Percentiles rank a stretch among this genome's conserved stretches.
phyloP scores from a whole-genome alignment of 2,888 invertebrate species.

The Drosophila mayaguana region DNA sequence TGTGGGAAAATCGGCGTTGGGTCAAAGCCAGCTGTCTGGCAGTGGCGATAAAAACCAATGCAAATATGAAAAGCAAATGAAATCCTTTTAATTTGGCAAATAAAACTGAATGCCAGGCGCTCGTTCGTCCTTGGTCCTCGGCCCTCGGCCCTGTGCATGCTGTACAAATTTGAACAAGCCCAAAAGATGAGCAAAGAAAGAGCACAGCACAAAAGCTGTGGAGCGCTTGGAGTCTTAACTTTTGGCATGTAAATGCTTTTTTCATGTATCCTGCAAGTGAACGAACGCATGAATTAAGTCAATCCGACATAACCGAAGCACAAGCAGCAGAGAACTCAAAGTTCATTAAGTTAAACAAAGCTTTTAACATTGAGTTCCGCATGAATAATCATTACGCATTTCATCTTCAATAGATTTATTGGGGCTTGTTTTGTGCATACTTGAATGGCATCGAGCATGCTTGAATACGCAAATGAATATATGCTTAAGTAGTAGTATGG shows the following conservation, averaged over 20 bases:
- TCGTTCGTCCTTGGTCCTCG: conserved; percentile 2
- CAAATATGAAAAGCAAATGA: conserved; percentile 74
- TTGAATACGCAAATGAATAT: neutral
- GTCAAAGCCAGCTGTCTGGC: conserved; percentile 30
- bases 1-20: conserved; percentile 70
- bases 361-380: conserved; percentile 5
- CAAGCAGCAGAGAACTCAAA: conserved; percentile 1
- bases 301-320: conserved; percentile 1
- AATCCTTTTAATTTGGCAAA: conserved; percentile 79
- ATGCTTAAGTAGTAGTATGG: neutral
- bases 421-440: neutral
- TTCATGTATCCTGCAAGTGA: conserved; percentile 33
- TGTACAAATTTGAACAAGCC: conserved; percentile 28
- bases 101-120: conserved; percentile 61
- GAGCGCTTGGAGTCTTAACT: conserved; percentile 48
- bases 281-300: conserved; percentile 31
- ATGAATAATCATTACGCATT: conserved; percentile 4
- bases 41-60: conserved; percentile 61
- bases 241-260: conserved; percentile 41
- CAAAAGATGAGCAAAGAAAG: conserved; percentile 31
- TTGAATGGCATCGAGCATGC: neutral
- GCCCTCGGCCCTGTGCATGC: conserved; percentile 14
- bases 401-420: neutral
- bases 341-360: conserved; percentile 19
- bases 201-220: conserved; percentile 1